Evolutionary conservation across 2,888 invertebrate genomes (phyloP), one percentile per base, ranked within the genome.

Genomic region (Crepidodera aurea): DNA sequence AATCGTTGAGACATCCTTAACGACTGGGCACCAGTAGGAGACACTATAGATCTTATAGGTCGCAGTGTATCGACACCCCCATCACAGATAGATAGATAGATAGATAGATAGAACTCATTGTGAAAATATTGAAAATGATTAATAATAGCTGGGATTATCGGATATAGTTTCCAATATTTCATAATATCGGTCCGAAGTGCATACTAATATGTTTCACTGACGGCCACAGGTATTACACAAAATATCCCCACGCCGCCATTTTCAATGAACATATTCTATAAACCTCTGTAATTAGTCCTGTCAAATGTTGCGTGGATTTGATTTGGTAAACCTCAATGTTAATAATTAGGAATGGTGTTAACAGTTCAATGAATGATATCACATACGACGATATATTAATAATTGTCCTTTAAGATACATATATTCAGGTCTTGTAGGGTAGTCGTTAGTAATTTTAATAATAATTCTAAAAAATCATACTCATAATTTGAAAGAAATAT

Each of bases 251-350:
- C 42, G 42, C 16, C 42, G 42, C 16, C 42, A 16, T 42, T 42
- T 42, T 42, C 42, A 42, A 42, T 42, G 42, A 42, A 42, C 42
- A 16, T 42, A 42, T 42, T 42, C 16, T 5, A 42, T 42, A 42
- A 42, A 42, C 42, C 42, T 18, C 42, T 19, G 16, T 42, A 42
- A 42, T 42, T 42, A 42, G 42, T 4, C 16, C 16, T 42, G 42
- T 42, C 42, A 42, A 42, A 42, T 42, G 42, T n/a, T 42, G 8
- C 19, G 16, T 5, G 42, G 42, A 16, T 42, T 39, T 42, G 42
- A 42, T 13, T 42, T 16, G 15, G 42, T 42, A 16, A 42, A 42
- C 16, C 15, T 6, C 42, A 42, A 16, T 18, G 16, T 42, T 42
- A 42, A 42, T 42, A 42, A 42, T 42, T 42, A 42, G 15, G 16